These are phyloP conservation scores for Drosophila aff. DNA, from an alignment of 1,140 invertebrate genomes.

Conservation along the genomic window DNA sequence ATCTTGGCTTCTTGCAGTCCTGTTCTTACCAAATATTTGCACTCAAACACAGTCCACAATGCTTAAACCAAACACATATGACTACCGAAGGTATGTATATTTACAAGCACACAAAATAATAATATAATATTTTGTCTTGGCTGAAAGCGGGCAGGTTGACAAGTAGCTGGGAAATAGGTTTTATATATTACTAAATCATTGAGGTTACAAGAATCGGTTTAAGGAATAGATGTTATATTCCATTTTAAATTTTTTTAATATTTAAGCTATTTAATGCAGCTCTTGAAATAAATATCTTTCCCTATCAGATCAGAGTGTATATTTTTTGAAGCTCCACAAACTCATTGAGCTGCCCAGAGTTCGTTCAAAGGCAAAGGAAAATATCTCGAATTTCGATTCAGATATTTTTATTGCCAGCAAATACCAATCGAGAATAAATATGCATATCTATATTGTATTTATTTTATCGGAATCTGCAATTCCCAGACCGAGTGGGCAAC, in stretches of 20 bases:
- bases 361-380: background rate
- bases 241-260: background rate
- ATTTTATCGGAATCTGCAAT: slow-evolving; percentile 23
- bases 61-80: slow-evolving; percentile 40
- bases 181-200: too few species aligned
- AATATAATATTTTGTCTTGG: slow-evolving; percentile 47
- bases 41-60: slow-evolving; percentile 56
- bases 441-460: slow-evolving; percentile 35
- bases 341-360: slow-evolving; percentile 7
- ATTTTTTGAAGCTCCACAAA: slow-evolving; percentile 5
- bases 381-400: slow-evolving; percentile 16
- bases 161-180: background rate
- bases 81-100: slow-evolving; percentile 4
- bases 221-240: too few species aligned
- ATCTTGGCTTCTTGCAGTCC: slow-evolving; percentile 78
- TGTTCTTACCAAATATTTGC: slow-evolving; percentile 71
- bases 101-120: slow-evolving; percentile 33
- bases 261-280: background rate
- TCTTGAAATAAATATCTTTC: background rate
- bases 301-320: background rate
- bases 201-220: too few species aligned
- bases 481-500: background rate
- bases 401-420: slow-evolving; percentile 38
- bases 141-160: slow-evolving; percentile 17
- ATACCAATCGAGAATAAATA: slow-evolving; percentile 32